Base-by-base conservation (phyloP, 2,888 invertebrate genomes). In the Trichopoda pennipes region DNA sequence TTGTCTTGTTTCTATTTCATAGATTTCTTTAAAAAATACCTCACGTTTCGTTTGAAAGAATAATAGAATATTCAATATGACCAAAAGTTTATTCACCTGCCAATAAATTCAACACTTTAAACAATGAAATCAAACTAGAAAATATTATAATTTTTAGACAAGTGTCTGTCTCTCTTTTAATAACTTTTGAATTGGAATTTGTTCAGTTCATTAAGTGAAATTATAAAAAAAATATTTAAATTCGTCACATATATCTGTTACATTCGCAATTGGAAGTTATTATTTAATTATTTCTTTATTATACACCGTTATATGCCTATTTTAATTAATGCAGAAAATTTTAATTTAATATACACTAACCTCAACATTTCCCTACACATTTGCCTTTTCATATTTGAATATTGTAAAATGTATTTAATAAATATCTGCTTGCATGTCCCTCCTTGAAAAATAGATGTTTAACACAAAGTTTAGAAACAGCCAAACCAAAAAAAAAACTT, bases 301-400 rank as follows among this genome's bases (percentile, higher is more conserved):
- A 60, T 84, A 84, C 80, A 86, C 88, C 87, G 88, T 88, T 88
- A 88, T 42, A 44, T 61, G 38, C 56, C 61, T 44, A 38, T 38
- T 12, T 79, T 78, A 79, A 83, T 14, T 23, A 21, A 60, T 82
- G 79, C 28, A 47, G 49, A 75, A 60, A 19, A 19, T 49, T 17
- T 49, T 49, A 49, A 49, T 28, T 6, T 8, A 28, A 4, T 6
- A 28, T 28, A 9, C 9, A 16, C 23, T 19, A 58, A 66, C 35
- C 51, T 1, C 28, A 1, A 2, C 7, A 2, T 19, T 51, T 49
- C 58, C 23, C 38, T 75, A 51, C 42, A 28, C 3, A 1, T 1
- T 32, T 32, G 17, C n/a, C n/a, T 8, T 47, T 47, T n/a, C n/a
- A 47, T 17, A n/a, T 17, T 47, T n/a, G 2, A 47, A 21, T 51